phyloP scores from a whole-genome alignment of 1,140 invertebrate species.

The Formica selysi region DNA sequence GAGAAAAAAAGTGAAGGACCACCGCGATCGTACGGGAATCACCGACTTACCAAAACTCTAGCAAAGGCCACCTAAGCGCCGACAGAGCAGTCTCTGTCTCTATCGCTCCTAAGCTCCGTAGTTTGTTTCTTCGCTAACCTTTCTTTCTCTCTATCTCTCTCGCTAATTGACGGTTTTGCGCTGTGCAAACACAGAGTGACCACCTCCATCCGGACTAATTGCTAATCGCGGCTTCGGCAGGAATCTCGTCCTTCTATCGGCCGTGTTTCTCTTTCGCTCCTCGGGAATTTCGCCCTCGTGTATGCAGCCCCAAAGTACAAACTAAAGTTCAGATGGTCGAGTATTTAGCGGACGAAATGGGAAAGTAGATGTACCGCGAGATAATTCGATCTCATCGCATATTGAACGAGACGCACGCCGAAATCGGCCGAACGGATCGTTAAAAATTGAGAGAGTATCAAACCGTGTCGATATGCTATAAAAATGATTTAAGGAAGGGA shows the following conservation, averaged over 20 bases:
- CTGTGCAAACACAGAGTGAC: conserved; percentile 77
- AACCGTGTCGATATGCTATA: background rate
- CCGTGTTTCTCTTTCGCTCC: conserved; percentile 52
- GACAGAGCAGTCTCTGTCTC: conserved; percentile 38
- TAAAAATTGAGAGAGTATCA: conserved; percentile 39
- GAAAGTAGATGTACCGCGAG: background rate
- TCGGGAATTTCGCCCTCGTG: conserved; percentile 40
- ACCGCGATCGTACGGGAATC: conserved; percentile 76
- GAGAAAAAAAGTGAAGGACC: conserved; percentile 65
- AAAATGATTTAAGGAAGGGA: background rate
- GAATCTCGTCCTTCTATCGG: conserved; percentile 43
- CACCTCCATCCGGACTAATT: conserved; percentile 75
- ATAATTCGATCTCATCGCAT: conserved; percentile 50
- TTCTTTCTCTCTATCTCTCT: conserved; percentile 23
- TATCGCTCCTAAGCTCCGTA: background rate
- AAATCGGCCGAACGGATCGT: conserved; percentile 5
- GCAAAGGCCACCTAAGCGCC: conserved; percentile 74
- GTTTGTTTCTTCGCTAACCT: conserved; percentile 17
- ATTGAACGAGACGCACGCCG: conserved; percentile 7
- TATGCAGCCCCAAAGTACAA: conserved; percentile 22
- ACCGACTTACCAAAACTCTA: conserved; percentile 73
- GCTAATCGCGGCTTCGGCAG: conserved; percentile 73
- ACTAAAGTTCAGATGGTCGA: conserved; percentile 35
- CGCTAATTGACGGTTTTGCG: conserved; percentile 74
- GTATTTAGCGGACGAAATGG: conserved; percentile 39